Base-by-base conservation (phyloP, 2,888 invertebrate genomes). In the Lithophane semibrunnea region DNA sequence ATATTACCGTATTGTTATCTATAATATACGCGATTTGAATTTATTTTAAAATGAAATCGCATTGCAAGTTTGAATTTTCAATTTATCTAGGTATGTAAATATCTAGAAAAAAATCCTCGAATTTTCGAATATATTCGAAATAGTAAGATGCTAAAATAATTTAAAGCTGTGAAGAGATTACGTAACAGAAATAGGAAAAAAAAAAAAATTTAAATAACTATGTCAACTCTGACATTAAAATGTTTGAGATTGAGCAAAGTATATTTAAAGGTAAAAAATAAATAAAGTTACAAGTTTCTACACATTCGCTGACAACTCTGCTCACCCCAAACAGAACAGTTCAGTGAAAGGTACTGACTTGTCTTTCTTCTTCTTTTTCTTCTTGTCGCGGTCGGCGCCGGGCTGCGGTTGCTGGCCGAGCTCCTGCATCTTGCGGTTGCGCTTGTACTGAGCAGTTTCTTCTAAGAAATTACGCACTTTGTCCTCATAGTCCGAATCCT, bases 391-490 rank as follows among this genome's bases (percentile, higher is more conserved):
- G 21, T 96, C 97, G 3, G 93, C 92, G 16, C 94, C 94, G 0
- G 96, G 96, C 83, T 96, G 96, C 64, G 93, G 92, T 91, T 97
- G 97, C 88, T 97, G 97, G 5, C 97, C 97, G 21, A 97, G 94
- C 88, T 98, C 98, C 88, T 98, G 97, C 94, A 97, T 97, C 93
- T 97, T 98, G 90, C 97, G 97, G 91, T 98, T 98, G 85, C 97
- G 97, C 91, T 98, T 98, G 97, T 98, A 98, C 90, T 98, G 98
- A 52, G 98, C 98, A 0, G 98, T 98, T 90, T 98, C 98, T 90
- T 98, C 98, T 77, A 99, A 96, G 93, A 98, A 98, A 93, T 98
- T 98, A n/a, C 98, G 97, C 77, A 99, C 98, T 96, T 98, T 98
- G 80, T 98, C 98, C 93, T 98, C 98, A 89, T 98, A 99, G 92